Conservation (phyloP, 2,797 vertebrate genomes). For the Spinibarbus caldwelli region DNA sequence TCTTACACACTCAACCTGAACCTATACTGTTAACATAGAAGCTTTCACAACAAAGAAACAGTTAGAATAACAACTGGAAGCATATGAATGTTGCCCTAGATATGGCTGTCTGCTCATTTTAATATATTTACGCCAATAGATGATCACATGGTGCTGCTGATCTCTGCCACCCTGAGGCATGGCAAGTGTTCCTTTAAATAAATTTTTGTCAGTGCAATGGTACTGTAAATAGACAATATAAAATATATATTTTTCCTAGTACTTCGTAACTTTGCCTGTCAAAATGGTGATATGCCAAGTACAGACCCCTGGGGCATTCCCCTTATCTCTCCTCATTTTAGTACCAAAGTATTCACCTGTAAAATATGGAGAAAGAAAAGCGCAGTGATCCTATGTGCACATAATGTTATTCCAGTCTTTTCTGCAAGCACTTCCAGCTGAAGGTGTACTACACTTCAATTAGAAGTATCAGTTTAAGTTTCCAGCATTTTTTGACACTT, state of each 20-base stretch:
- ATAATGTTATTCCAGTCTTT: neutral
- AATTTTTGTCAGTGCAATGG: slow-evolving; percentile 47
- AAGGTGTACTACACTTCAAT: neutral
- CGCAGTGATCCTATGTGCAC: slow-evolving; percentile 3
- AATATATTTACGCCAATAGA: slow-evolving; percentile 47
- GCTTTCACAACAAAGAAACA: slow-evolving; percentile 20
- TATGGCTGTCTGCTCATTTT: slow-evolving; percentile 51
- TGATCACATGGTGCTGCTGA: slow-evolving; percentile 51
- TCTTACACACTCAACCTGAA: slow-evolving; percentile 7
- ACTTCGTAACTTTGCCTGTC: slow-evolving; percentile 35
- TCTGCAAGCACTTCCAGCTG: neutral
- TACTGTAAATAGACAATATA: slow-evolving; percentile 54
- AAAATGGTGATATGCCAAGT: slow-evolving; percentile 42
- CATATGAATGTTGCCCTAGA: slow-evolving; percentile 36
- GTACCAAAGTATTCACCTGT: slow-evolving; percentile 27
- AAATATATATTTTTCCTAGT: slow-evolving; percentile 43
- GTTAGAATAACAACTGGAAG: slow-evolving; percentile 15
- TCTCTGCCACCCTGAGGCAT: slow-evolving; percentile 42
- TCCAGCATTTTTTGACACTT: neutral
- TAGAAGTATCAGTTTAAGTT: neutral
- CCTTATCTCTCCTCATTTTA: slow-evolving; percentile 48
- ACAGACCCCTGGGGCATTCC: slow-evolving; percentile 46
- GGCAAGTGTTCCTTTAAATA: slow-evolving; percentile 52
- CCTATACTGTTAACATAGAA: slow-evolving; percentile 11
- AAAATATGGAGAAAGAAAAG: slow-evolving; percentile 42